These are phyloP conservation scores for Phalacrocorax pelagicus DNA, from an alignment of 2,113 vertebrate species.

Conservation along the genomic window DNA sequence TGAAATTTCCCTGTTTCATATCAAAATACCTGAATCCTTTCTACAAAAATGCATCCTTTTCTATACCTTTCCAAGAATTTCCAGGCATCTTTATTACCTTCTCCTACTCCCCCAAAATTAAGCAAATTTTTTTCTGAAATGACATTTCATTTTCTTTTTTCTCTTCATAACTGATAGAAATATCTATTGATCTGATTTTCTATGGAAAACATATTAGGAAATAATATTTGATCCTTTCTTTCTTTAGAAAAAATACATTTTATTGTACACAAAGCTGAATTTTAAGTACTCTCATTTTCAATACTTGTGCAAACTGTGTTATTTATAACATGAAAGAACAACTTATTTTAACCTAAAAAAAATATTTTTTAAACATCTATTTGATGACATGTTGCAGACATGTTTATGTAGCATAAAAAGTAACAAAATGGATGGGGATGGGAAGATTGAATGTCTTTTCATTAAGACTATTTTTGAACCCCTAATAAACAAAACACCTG, in stretches of 20 bases:
- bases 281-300: background rate
- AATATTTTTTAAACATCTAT: background rate
- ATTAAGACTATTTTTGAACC: slow-evolving; percentile 56
- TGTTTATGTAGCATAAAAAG: background rate
- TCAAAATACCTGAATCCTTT: background rate
- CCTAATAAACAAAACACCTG: slow-evolving; percentile 70
- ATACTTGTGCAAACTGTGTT: background rate
- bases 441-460: slow-evolving; percentile 49
- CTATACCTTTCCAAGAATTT: background rate
- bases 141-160: background rate
- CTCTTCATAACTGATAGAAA: background rate
- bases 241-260: background rate
- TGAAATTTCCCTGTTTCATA: background rate
- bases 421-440: background rate
- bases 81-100: background rate
- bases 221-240: background rate
- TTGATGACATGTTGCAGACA: background rate
- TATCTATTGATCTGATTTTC: background rate
- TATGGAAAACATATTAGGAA: background rate
- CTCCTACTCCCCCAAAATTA: rapidly evolving
- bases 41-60: background rate
- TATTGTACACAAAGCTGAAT: background rate
- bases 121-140: background rate
- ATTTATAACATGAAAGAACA: background rate
- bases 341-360: background rate